Percentiles rank a stretch among this genome's conserved stretches.
These are phyloP conservation scores for Zootermopsis nevadensis DNA, from an alignment of 2,888 invertebrate species.

Conservation along the genomic window DNA sequence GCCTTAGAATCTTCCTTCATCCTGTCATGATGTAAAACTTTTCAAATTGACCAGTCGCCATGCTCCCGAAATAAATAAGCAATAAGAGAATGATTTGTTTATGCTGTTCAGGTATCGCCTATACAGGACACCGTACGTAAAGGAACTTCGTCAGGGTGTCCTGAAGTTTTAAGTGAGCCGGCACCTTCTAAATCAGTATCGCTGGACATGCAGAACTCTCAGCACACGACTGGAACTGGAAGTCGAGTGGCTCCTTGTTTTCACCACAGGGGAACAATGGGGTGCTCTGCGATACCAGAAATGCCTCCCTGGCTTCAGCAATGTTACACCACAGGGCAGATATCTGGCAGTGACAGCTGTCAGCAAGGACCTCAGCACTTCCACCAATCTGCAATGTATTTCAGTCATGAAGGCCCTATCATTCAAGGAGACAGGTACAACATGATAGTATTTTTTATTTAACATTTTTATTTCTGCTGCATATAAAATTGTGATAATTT, in stretches of 20 bases:
- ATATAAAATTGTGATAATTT: too few species aligned
- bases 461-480: too few species aligned
- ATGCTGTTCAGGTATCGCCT: too few species aligned
- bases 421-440: background rate
- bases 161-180: constrained; percentile 1
- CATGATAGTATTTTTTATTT: background rate
- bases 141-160: too few species aligned
- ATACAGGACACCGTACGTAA: background rate
- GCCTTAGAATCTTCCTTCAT: too few species aligned
- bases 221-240: background rate
- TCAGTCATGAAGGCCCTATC: constrained; percentile 15
- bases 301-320: constrained; percentile 38
- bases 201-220: background rate
- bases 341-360: background rate
- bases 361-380: constrained; percentile 21
- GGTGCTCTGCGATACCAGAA: constrained; percentile 27
- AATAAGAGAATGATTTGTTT: too few species aligned
- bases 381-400: constrained; percentile 34
- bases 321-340: constrained; percentile 22
- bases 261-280: background rate
- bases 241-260: constrained; percentile 15
- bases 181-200: background rate
- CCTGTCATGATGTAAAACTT: too few species aligned
- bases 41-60: too few species aligned
- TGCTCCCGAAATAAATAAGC: too few species aligned